Evolutionary conservation across 2,888 invertebrate species (phyloP).

Genomic region (Argyresthia albistria): DNA sequence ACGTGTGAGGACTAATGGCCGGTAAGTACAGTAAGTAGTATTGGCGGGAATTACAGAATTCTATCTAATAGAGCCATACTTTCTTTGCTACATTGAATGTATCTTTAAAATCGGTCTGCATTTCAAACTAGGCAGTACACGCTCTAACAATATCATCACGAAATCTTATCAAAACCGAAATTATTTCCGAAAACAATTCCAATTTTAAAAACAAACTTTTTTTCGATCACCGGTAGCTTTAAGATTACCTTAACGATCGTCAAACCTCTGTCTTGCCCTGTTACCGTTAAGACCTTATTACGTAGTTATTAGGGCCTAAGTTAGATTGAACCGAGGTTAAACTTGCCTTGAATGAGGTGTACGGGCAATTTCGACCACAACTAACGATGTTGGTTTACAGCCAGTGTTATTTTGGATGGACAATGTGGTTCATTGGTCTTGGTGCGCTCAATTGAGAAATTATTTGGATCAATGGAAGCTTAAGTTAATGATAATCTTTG

Average conservation of each 20-base stretch:
- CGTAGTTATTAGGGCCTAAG: background rate
- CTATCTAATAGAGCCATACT: too few species aligned
- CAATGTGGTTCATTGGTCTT: background rate
- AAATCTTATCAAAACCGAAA: too few species aligned
- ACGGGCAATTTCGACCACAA: conserved; percentile 1
- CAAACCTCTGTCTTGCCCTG: background rate
- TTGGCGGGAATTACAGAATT: too few species aligned
- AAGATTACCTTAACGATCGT: conserved; percentile 4
- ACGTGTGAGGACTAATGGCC: too few species aligned
- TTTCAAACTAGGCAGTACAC: too few species aligned
- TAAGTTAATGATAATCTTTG: too few species aligned
- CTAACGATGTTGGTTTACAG: conserved; percentile 12
- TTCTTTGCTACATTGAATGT: too few species aligned
- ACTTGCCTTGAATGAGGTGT: background rate
- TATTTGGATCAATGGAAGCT: background rate
- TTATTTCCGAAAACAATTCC: background rate
- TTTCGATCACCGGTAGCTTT: conserved; percentile 3
- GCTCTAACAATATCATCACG: too few species aligned
- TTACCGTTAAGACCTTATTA: background rate
- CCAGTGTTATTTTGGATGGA: conserved; percentile 1
- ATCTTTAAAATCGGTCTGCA: too few species aligned
- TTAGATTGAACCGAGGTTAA: conserved; percentile 4
- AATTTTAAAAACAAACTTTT: background rate
- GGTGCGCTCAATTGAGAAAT: background rate
- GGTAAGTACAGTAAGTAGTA: too few species aligned